Conservation (phyloP, 2,888 invertebrate species). For the Melikaiella ostensackeni region DNA sequence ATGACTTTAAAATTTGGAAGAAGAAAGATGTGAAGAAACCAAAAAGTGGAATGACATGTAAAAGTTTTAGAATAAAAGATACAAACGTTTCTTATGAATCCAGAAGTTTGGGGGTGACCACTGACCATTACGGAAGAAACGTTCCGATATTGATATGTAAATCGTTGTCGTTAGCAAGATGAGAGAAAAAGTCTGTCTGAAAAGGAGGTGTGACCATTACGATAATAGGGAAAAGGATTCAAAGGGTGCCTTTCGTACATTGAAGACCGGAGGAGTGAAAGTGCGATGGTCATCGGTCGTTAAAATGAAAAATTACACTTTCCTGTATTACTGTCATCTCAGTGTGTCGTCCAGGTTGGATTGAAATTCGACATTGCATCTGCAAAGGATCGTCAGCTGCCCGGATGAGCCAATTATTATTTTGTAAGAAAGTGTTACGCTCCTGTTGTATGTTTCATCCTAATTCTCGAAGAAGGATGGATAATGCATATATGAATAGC, state of each 20-base stretch:
- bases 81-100: background rate
- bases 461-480: background rate
- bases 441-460: background rate
- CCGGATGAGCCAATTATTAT: conserved; percentile 38
- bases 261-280: conserved; percentile 17
- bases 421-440: conserved; percentile 20
- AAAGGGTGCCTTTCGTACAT: conserved; percentile 20
- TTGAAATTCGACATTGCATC: conserved; percentile 32
- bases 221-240: conserved; percentile 28
- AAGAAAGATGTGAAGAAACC: background rate
- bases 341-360: background rate
- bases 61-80: background rate
- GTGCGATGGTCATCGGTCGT: conserved; percentile 17
- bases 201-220: conserved; percentile 36
- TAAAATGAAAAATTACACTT: conserved; percentile 39
- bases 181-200: conserved; percentile 13
- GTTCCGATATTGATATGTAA: conserved; percentile 51
- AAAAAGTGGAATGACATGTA: background rate
- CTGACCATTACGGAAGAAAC: background rate
- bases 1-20: no score
- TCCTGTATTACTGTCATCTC: conserved; percentile 2
- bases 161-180: conserved; percentile 48
- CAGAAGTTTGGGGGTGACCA: conserved; percentile 20
- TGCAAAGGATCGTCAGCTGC: conserved; percentile 16
- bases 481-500: background rate